These are phyloP conservation scores for Tanytarsus gracilentus DNA, from an alignment of 2,888 invertebrate genomes.

Conservation along the genomic window DNA sequence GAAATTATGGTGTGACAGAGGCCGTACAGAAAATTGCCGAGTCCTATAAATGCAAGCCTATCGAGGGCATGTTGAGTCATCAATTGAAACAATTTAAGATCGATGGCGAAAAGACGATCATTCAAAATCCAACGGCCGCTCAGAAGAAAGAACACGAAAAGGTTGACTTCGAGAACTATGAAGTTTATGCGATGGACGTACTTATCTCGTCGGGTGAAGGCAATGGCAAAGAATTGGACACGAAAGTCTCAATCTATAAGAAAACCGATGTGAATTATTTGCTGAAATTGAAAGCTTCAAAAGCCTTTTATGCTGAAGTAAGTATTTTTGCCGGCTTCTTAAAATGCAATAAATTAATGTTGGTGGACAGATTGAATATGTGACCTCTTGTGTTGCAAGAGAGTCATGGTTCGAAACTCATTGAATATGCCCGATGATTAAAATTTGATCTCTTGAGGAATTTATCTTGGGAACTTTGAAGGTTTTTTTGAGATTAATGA, in stretches of 20 bases:
- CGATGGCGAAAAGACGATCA: slow-evolving; percentile 95
- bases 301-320: slow-evolving; percentile 79
- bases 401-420: no score
- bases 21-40: slow-evolving; percentile 88
- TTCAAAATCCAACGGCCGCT: slow-evolving; percentile 94
- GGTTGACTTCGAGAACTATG: slow-evolving; percentile 87
- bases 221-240: slow-evolving; percentile 83
- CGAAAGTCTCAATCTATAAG: slow-evolving; percentile 94
- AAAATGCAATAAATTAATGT: no score
- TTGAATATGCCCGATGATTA: slow-evolving; percentile 39
- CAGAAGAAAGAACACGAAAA: slow-evolving; percentile 97
- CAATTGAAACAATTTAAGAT: slow-evolving; percentile 93
- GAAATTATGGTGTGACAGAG: slow-evolving; percentile 84
- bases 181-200: slow-evolving; percentile 98
- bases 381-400: no score
- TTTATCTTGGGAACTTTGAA: slow-evolving; percentile 17
- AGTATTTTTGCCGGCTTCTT: slow-evolving; percentile 30
- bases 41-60: slow-evolving; percentile 91
- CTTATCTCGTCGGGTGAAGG: slow-evolving; percentile 93
- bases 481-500: neutral
- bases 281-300: slow-evolving; percentile 92
- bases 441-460: slow-evolving; percentile 33
- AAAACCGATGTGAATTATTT: slow-evolving; percentile 97
- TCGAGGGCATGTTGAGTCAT: slow-evolving; percentile 93
- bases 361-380: no score